Base-by-base conservation (phyloP, 30 jellyfish, hydroid and myxozoan species). In the Chrysaora quinquecirrha region DNA sequence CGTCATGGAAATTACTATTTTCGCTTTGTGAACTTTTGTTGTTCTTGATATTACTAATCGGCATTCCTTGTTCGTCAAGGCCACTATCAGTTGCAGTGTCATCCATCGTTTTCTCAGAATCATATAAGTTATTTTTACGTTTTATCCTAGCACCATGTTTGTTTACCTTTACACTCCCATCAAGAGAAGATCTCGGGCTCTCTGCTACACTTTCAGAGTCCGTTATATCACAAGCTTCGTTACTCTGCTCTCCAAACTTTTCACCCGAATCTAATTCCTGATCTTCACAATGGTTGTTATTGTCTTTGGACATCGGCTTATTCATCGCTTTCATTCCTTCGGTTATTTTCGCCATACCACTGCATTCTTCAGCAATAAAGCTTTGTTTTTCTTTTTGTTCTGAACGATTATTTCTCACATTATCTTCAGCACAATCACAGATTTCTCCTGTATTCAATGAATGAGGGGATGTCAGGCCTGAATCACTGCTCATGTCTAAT, bases 321-420 rank as follows among this genome's bases (percentile, higher is more conserved):
- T 69, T 82, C 92, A 82, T 82, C 18, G 24, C 33, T 34, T 32
- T 76, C 76, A 82, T 82, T 82, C 92, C 82, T 68, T 82, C 64
- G 85, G 92, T 82, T 69, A 82, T 32, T 25, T 82, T 82, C 33
- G 22, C 48, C 70, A 82, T 82, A 32, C 80, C 38, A 14, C 34
- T 2, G 85, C 92, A 82, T 82, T 82, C 92, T 70, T 82, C 80
- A 27, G 38, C 22, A 58, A 82, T 78, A 82, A 52, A 52, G 49
- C 49, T 38, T 49, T 48, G 66, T n/a, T 66, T 68, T 12, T 33
- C 27, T 69, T 34, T 68, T 70, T 70, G 85, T 82, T 64, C 35
- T 18, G 30, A 20, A 22, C 38, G 63, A 30, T 19, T 21, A 18
- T 56, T 62, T 30, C 43, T 64, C 21, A 34, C 92, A 69, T 48